Conservation (phyloP, 2,113 vertebrate genomes). For the Ctenomys sociabilis region DNA sequence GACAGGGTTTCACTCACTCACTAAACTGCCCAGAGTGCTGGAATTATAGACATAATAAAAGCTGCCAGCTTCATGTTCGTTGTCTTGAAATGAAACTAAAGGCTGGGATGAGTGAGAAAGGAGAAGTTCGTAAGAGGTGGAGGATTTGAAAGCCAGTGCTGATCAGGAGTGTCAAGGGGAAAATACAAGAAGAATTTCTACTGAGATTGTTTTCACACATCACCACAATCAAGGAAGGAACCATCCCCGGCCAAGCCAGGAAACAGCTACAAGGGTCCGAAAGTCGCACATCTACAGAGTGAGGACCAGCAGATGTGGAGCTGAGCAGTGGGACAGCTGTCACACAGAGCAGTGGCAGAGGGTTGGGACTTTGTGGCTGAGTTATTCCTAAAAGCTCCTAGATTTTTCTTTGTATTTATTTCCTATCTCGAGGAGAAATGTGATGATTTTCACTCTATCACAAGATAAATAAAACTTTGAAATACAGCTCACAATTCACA, state of each 20-base stretch:
- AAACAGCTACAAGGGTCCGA: background rate
- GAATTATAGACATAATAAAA: background rate
- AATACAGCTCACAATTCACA: conserved; percentile 34
- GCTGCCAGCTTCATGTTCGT: background rate
- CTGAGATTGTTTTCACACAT: background rate
- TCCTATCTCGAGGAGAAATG: conserved; percentile 69
- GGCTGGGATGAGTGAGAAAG: background rate
- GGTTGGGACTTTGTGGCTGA: background rate
- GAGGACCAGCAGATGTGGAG: background rate
- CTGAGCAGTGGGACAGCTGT: background rate
- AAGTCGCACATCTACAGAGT: background rate
- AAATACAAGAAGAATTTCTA: background rate
- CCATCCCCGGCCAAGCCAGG: too few relatives aligned
- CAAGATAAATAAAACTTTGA: conserved; percentile 68
- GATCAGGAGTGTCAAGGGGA: background rate
- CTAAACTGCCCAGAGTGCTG: background rate
- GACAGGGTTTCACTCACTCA: background rate
- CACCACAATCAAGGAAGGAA: background rate
- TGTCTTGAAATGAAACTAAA: background rate
- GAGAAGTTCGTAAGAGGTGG: background rate
- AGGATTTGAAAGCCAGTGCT: background rate
- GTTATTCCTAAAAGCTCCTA: conserved; percentile 44
- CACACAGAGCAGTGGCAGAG: background rate
- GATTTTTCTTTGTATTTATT: conserved; percentile 54
- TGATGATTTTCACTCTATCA: conserved; percentile 71